These are phyloP conservation scores for Andrena chrysosceles DNA, from an alignment of 2,888 invertebrate species.

Conservation along the genomic window DNA sequence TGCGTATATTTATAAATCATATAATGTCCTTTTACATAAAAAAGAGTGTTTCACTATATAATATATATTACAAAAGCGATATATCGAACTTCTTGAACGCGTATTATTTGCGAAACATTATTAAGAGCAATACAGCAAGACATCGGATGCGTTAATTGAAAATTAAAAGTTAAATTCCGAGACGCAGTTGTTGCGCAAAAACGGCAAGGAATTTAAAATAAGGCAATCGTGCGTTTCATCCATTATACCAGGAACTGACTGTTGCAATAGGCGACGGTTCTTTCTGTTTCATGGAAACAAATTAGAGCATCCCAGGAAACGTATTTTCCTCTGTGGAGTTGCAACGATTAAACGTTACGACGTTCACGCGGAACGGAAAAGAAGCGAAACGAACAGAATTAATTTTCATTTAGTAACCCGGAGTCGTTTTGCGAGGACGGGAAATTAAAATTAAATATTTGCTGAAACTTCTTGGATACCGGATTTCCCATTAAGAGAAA, in stretches of 20 bases:
- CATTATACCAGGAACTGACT: background rate
- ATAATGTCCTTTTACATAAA: no score
- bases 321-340: slow-evolving; percentile 1
- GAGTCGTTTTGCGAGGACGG: slow-evolving; percentile 1
- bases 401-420: slow-evolving; percentile 37
- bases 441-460: slow-evolving; percentile 44
- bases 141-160: background rate
- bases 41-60: no score
- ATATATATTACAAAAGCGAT: no score
- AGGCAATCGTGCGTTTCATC: slow-evolving; percentile 6
- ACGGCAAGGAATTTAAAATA: background rate
- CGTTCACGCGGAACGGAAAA: slow-evolving; percentile 4
- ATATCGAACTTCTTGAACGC: background rate
- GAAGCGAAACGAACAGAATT: slow-evolving; percentile 22
- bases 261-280: background rate
- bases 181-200: background rate
- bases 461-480: slow-evolving; percentile 16
- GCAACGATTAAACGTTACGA: slow-evolving; percentile 40
- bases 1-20: no score
- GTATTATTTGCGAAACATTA: background rate
- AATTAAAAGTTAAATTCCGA: slow-evolving; percentile 2
- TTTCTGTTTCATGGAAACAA: slow-evolving; percentile 1
- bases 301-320: background rate
- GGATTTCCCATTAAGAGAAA: background rate
- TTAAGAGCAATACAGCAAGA: background rate